Evolutionary conservation across 30 jellyfish, hydroid and myxozoan genomes (phyloP).

Genomic region (Cassiopea andromeda): DNA sequence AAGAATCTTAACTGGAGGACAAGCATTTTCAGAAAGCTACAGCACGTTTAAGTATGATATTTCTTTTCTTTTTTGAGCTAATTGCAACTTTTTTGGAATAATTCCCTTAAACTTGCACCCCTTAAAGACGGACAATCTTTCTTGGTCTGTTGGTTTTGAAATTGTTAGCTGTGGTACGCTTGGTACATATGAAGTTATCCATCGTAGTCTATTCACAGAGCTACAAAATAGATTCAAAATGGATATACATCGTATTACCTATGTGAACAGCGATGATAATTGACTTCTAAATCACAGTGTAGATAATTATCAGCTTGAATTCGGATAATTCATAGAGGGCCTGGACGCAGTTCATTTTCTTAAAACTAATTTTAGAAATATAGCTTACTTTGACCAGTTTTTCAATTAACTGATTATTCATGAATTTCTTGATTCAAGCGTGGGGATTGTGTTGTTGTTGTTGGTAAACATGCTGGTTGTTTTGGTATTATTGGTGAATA

Average conservation of each 20-base stretch:
- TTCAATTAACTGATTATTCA: not conserved
- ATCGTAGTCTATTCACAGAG: too few relatives aligned
- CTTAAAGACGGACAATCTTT: not conserved
- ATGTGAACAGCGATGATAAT: too few relatives aligned
- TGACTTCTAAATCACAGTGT: too few relatives aligned
- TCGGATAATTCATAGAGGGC: too few relatives aligned
- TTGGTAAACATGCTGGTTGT: slow-evolving; percentile 83
- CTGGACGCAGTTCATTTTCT: too few relatives aligned
- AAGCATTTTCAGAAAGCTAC: slow-evolving; percentile 82
- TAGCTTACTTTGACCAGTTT: not conserved
- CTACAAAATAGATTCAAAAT: too few relatives aligned
- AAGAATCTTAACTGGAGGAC: slow-evolving; percentile 81
- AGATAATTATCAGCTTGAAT: too few relatives aligned
- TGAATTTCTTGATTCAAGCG: slow-evolving; percentile 33
- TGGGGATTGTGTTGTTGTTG: slow-evolving; percentile 60
- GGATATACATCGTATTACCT: too few relatives aligned
- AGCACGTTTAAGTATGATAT: slow-evolving; percentile 69
- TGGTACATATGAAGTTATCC: too few relatives aligned
- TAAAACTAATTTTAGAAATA: too few relatives aligned
- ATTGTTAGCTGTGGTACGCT: not conserved
- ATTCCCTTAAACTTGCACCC: not conserved
- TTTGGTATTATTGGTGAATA: slow-evolving; percentile 75
- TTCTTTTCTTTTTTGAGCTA: not conserved
- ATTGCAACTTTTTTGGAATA: not conserved
- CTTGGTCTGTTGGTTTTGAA: not conserved